phyloP scores from a whole-genome alignment of 2,797 vertebrate genomes.

The Bovichtus variegatus region DNA sequence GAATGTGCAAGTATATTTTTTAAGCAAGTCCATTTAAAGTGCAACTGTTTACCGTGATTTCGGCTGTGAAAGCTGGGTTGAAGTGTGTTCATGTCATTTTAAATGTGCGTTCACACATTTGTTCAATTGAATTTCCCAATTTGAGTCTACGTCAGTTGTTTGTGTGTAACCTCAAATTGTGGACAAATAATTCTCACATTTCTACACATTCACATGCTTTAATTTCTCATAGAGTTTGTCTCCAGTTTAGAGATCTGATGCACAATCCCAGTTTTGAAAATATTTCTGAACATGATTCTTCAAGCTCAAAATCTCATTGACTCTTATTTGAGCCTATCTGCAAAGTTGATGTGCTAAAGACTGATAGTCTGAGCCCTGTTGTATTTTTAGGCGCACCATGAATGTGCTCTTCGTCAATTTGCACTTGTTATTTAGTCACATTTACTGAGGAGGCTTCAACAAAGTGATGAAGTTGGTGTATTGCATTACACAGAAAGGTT shows the following conservation, averaged over 20 bases:
- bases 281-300: neutral
- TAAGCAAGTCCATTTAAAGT: neutral
- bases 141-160: neutral
- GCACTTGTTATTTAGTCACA: neutral
- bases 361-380: constrained; percentile 3
- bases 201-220: neutral
- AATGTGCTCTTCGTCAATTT: neutral
- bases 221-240: neutral
- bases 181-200: neutral
- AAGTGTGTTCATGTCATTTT: too few species aligned
- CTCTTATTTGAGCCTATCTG: neutral
- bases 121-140: neutral
- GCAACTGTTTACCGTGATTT: neutral
- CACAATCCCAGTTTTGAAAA: neutral
- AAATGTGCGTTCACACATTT: neutral
- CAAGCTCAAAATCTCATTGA: neutral
- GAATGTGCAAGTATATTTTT: accelerated
- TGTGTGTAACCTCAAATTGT: neutral
- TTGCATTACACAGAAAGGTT: constrained; percentile 3
- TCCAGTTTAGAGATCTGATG: neutral
- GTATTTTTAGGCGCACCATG: constrained; percentile 40
- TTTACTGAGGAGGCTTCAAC: neutral
- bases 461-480: neutral
- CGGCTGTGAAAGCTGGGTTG: neutral
- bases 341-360: neutral